phyloP scores from a whole-genome alignment of 2,888 invertebrate genomes.

The Drosophila anceps region DNA sequence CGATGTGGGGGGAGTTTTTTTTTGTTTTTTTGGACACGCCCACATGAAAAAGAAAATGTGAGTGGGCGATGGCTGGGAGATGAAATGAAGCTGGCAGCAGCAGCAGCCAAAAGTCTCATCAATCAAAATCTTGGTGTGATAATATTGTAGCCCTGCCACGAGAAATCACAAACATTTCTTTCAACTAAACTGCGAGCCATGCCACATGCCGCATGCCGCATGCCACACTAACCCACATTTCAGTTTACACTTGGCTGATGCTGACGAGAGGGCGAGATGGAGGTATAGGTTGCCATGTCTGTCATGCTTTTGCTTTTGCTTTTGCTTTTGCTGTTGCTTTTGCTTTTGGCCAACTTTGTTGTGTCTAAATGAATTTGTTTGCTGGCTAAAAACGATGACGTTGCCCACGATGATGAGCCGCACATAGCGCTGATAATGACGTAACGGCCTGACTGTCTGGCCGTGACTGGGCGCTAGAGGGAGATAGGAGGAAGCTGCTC shows the following conservation, averaged over 20 bases:
- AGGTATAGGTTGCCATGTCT: no score
- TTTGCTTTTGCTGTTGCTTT: slow-evolving; percentile 45
- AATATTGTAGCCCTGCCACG: slow-evolving; percentile 68
- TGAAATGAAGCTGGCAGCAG: slow-evolving; percentile 12
- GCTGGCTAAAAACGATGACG: slow-evolving; percentile 56
- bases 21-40: slow-evolving; percentile 32
- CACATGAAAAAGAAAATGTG: slow-evolving; percentile 22
- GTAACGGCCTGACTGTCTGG: slow-evolving; percentile 62
- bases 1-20: slow-evolving; percentile 30
- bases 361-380: slow-evolving; percentile 62
- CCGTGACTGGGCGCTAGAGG: slow-evolving; percentile 1
- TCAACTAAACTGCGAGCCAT: slow-evolving; percentile 54
- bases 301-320: slow-evolving; percentile 42
- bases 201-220: slow-evolving; percentile 35
- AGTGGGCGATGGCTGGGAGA: not conserved
- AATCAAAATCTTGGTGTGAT: slow-evolving; percentile 77
- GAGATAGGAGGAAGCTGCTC: not conserved
- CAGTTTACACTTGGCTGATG: slow-evolving; percentile 51
- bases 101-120: slow-evolving; percentile 63
- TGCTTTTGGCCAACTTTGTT: slow-evolving; percentile 61
- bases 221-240: slow-evolving; percentile 72
- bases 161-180: slow-evolving; percentile 74
- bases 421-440: slow-evolving; percentile 53
- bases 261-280: slow-evolving; percentile 23
- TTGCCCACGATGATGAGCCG: slow-evolving; percentile 42